phyloP scores from a whole-genome alignment of 2,113 vertebrate species.

The Myotis davidii region DNA sequence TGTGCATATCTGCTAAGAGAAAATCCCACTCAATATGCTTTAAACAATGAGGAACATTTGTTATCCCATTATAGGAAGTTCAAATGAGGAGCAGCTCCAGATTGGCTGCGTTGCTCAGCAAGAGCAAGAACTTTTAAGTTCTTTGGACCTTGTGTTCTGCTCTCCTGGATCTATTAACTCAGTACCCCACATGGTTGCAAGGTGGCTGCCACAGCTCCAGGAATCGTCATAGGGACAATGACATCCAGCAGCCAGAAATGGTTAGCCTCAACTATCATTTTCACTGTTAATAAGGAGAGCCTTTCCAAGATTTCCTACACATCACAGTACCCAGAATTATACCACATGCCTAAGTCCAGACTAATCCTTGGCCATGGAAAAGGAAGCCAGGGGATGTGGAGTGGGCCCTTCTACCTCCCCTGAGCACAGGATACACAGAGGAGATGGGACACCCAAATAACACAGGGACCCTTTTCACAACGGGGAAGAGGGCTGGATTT shows the following conservation, averaged over 20 bases:
- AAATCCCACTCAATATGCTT: not conserved
- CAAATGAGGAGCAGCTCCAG: not conserved
- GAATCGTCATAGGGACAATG: not conserved
- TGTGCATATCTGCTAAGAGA: not conserved
- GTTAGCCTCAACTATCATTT: not conserved
- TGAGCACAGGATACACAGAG: not conserved
- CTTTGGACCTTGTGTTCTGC: not conserved
- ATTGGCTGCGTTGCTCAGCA: not conserved
- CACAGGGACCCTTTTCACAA: not conserved
- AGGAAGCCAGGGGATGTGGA: not conserved
- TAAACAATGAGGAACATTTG: not conserved
- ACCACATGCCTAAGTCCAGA: not conserved
- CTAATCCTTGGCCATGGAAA: not conserved
- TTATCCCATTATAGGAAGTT: not conserved
- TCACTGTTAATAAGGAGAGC: not conserved
- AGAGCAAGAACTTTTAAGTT: not conserved
- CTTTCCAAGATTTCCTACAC: not conserved
- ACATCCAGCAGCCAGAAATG: not conserved
- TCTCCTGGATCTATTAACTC: not conserved
- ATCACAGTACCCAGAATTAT: not conserved
- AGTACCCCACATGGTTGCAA: not conserved
- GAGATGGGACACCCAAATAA: not conserved
- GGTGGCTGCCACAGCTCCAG: not conserved
- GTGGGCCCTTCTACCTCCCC: fast-evolving
- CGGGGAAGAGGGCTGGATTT: not conserved